Conservation (phyloP, 2,888 invertebrate species). For the Drosophila trichaetosa region DNA sequence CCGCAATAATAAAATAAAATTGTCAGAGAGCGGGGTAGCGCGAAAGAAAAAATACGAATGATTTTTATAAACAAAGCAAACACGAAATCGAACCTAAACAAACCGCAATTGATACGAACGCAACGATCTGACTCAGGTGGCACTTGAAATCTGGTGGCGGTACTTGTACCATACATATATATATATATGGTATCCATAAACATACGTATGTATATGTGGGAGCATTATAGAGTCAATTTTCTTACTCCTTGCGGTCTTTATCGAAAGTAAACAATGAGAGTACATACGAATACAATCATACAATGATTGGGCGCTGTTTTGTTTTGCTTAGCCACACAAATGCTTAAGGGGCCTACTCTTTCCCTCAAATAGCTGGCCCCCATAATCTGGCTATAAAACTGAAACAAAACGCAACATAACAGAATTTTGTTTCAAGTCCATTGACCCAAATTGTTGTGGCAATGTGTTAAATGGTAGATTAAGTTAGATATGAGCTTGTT, state of each 20-base stretch:
- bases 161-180: constrained; percentile 3
- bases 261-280: constrained; percentile 67
- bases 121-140: constrained; percentile 64
- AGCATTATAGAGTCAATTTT: constrained; percentile 67
- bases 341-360: neutral
- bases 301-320: constrained; percentile 57
- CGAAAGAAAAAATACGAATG: constrained; percentile 36
- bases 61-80: constrained; percentile 69
- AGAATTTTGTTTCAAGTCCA: constrained; percentile 65
- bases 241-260: constrained; percentile 60
- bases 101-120: constrained; percentile 64
- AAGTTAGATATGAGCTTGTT: constrained; percentile 50
- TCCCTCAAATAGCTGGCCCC: constrained; percentile 25
- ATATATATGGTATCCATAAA: neutral
- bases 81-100: constrained; percentile 75
- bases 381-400: constrained; percentile 50
- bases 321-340: constrained; percentile 38
- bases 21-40: constrained; percentile 13
- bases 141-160: constrained; percentile 54
- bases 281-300: constrained; percentile 34
- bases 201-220: constrained; percentile 13
- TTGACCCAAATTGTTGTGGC: constrained; percentile 66
- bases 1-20: constrained; percentile 68
- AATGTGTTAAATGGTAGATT: constrained; percentile 59
- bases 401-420: constrained; percentile 25